Percentiles rank a stretch among this genome's conserved stretches.
These are phyloP conservation scores for Polypterus senegalus DNA, from an alignment of 2,113 vertebrate genomes.

Conservation along the genomic window DNA sequence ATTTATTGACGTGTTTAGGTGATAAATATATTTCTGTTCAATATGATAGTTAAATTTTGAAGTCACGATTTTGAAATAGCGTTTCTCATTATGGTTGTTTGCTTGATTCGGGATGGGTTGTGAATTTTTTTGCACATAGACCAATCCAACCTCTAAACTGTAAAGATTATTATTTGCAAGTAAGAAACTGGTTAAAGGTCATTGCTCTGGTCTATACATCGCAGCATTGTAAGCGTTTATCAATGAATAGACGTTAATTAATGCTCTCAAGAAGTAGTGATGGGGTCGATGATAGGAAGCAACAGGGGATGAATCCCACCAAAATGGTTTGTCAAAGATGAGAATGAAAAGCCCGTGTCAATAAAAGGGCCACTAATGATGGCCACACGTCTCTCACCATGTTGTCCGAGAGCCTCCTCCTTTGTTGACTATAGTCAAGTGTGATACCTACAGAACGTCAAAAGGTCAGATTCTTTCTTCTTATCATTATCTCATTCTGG, in stretches of 20 bases:
- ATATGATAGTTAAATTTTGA: no score
- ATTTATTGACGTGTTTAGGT: no score
- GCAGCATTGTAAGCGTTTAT: conserved; percentile 16
- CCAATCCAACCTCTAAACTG: no score
- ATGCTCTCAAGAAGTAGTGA: conserved; percentile 25
- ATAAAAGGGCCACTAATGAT: conserved; percentile 39
- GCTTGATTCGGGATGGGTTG: no score
- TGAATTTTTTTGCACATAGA: no score
- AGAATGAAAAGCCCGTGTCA: conserved; percentile 35
- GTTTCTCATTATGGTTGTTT: no score
- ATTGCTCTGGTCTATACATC: conserved; percentile 7
- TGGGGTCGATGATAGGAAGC: conserved; percentile 37
- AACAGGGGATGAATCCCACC: conserved; percentile 37
- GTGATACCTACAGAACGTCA: conserved; percentile 40
- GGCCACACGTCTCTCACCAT: conserved; percentile 50
- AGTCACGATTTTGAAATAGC: no score
- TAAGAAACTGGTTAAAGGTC: conserved; percentile 12
- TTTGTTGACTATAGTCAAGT: conserved; percentile 35
- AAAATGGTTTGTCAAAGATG: conserved; percentile 36
- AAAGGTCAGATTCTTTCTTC: background rate
- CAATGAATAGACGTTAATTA: conserved; percentile 38
- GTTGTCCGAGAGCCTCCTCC: conserved; percentile 34
- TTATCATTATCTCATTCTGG: no score
- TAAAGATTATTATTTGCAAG: background rate
- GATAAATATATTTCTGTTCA: no score